These are phyloP conservation scores for Drosophila biarmipes DNA, from an alignment of 1,140 invertebrate species.

Conservation along the genomic window DNA sequence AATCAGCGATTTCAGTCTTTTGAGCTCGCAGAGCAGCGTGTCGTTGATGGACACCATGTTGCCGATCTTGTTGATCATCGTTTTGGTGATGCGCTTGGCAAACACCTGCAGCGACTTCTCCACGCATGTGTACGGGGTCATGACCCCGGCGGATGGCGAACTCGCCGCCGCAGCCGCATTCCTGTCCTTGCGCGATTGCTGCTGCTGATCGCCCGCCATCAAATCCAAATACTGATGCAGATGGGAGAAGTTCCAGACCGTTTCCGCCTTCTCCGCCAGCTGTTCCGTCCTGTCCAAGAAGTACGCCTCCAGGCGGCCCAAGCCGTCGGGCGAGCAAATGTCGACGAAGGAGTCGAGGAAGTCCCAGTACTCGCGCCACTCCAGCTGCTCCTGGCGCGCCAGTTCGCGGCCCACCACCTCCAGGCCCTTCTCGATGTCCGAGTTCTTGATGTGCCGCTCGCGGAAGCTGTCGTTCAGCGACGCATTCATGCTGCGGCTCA, in stretches of 20 bases:
- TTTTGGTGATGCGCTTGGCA: slow-evolving; percentile 87
- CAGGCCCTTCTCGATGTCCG: slow-evolving; percentile 93
- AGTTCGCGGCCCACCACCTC: slow-evolving; percentile 92
- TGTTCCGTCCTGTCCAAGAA: slow-evolving; percentile 85
- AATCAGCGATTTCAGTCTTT: slow-evolving; percentile 88
- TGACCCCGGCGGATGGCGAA: background rate
- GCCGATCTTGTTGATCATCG: slow-evolving; percentile 81
- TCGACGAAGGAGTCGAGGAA: slow-evolving; percentile 93
- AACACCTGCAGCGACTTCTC: slow-evolving; percentile 89
- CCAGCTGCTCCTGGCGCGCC: slow-evolving; percentile 90
- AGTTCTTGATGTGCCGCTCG: slow-evolving; percentile 87
- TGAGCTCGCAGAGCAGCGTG: slow-evolving; percentile 87
- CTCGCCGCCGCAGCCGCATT: background rate
- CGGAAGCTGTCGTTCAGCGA: slow-evolving; percentile 60
- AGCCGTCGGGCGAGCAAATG: slow-evolving; percentile 89
- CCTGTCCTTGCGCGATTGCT: background rate
- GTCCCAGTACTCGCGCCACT: slow-evolving; percentile 96
- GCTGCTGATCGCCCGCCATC: slow-evolving; percentile 20
- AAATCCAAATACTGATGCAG: slow-evolving; percentile 48
- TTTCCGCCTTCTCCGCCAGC: slow-evolving; percentile 26
- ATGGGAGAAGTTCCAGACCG: slow-evolving; percentile 24
- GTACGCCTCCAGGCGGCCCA: slow-evolving; percentile 90
- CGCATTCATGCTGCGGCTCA: slow-evolving; percentile 15
- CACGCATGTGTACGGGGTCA: slow-evolving; percentile 86
- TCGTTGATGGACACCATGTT: slow-evolving; percentile 81